A percentile compares a stretch with the other conserved stretches of the same genome.
These are phyloP conservation scores for Caerostris darwini DNA, from an alignment of 1,140 invertebrate genomes.

Conservation along the genomic window DNA sequence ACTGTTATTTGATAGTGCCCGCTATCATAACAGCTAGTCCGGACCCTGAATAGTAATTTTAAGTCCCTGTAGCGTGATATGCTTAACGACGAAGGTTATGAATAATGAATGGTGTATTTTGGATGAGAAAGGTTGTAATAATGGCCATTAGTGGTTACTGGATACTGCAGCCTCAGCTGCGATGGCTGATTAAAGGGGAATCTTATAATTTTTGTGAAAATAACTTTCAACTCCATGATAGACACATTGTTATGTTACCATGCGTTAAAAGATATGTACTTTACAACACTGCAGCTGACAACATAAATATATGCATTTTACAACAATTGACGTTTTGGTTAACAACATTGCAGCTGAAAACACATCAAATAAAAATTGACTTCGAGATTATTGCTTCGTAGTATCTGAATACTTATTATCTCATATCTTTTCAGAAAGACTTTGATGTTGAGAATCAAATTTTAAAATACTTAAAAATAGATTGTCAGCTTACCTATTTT, in stretches of 20 bases:
- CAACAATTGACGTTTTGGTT: no score
- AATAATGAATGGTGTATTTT: constrained; percentile 66
- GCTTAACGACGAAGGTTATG: constrained; percentile 64
- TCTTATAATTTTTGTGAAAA: constrained; percentile 15
- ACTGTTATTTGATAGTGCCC: constrained; percentile 61
- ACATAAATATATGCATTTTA: no score
- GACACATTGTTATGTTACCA: not conserved
- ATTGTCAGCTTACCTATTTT: no score
- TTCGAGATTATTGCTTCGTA: no score
- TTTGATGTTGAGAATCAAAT: no score
- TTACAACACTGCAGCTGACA: no score
- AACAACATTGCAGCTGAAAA: no score
- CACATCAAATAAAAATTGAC: no score
- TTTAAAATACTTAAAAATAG: no score
- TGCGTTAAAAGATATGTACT: no score
- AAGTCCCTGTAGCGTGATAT: constrained; percentile 56
- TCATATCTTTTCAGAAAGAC: no score
- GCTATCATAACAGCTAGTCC: constrained; percentile 52
- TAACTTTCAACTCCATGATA: not conserved
- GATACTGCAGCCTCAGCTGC: not conserved
- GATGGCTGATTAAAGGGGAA: constrained; percentile 18
- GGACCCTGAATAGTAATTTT: constrained; percentile 71
- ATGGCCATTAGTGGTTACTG: not conserved
- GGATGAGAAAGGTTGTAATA: constrained; percentile 4
- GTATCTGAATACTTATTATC: no score